phyloP scores from a whole-genome alignment of 2,113 vertebrate species.

The Lagenorhynchus albirostris region DNA sequence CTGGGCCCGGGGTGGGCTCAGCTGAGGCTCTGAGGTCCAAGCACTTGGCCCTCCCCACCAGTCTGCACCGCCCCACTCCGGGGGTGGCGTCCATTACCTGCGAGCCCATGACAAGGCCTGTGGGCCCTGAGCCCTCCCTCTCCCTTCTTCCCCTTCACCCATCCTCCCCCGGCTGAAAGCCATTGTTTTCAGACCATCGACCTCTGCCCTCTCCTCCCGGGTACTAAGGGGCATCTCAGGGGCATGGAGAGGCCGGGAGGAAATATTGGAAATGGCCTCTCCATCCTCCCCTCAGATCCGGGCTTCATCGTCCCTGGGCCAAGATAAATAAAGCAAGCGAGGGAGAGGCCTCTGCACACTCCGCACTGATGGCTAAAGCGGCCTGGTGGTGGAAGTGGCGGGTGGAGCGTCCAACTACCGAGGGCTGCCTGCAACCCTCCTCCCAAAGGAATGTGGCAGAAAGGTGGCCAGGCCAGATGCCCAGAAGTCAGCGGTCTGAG shows the following conservation, averaged over 20 bases:
- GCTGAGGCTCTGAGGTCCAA: background rate
- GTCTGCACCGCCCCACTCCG: background rate
- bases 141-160: background rate
- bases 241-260: slow-evolving; percentile 49
- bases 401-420: background rate
- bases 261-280: slow-evolving; percentile 78
- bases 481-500: background rate
- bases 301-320: slow-evolving; percentile 71
- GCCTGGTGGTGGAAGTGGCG: background rate
- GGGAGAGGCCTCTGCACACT: slow-evolving; percentile 73
- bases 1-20: background rate
- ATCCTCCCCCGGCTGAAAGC: background rate
- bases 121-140: background rate
- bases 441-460: background rate
- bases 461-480: background rate
- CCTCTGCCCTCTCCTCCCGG: slow-evolving; percentile 45
- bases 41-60: background rate
- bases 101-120: background rate
- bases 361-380: slow-evolving; percentile 38
- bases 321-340: slow-evolving; percentile 83
- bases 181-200: slow-evolving; percentile 67
- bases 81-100: background rate
- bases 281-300: slow-evolving; percentile 68
- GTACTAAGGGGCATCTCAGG: slow-evolving; percentile 61
- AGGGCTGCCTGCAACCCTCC: background rate